Conservation (phyloP, 1,140 invertebrate genomes). For the Asbolus verrucosus region DNA sequence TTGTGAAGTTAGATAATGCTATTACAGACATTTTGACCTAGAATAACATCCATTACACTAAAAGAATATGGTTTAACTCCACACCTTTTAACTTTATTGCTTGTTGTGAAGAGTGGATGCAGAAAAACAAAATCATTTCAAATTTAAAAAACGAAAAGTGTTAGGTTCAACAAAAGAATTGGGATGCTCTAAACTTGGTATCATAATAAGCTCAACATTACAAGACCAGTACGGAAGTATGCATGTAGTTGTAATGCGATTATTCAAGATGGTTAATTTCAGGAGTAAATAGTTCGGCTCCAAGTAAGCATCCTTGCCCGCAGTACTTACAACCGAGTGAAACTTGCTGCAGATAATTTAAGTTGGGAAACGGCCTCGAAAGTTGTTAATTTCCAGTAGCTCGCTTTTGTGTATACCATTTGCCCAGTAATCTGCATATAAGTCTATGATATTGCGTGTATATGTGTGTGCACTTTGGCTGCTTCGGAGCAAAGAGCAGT, state of each 20-base stretch:
- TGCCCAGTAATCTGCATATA: conserved; percentile 36
- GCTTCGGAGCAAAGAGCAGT: conserved; percentile 13
- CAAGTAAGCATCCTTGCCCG: conserved; percentile 16
- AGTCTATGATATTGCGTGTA: conserved; percentile 38
- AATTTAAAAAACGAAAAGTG: too few species aligned
- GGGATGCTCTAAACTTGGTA: neutral
- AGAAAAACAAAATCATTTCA: too few species aligned
- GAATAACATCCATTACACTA: too few species aligned
- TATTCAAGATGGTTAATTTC: conserved; percentile 44
- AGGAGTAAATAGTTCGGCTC: conserved; percentile 32
- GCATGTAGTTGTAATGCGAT: conserved; percentile 19
- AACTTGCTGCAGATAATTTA: conserved; percentile 33
- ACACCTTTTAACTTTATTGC: too few species aligned
- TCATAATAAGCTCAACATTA: neutral
- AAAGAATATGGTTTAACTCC: too few species aligned
- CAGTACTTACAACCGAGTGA: too few species aligned
- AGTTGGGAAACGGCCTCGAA: conserved; percentile 38
- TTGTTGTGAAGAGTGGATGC: too few species aligned
- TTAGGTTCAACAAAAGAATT: too few species aligned
- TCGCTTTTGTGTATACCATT: conserved; percentile 35
- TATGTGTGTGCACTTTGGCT: conserved; percentile 18
- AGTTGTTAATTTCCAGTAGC: conserved; percentile 43
- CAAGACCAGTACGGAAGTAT: conserved; percentile 7
- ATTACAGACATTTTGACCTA: too few species aligned
- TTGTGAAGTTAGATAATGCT: too few species aligned